phyloP scores from a whole-genome alignment of 1,140 invertebrate genomes.

The Nomia melanderi region DNA sequence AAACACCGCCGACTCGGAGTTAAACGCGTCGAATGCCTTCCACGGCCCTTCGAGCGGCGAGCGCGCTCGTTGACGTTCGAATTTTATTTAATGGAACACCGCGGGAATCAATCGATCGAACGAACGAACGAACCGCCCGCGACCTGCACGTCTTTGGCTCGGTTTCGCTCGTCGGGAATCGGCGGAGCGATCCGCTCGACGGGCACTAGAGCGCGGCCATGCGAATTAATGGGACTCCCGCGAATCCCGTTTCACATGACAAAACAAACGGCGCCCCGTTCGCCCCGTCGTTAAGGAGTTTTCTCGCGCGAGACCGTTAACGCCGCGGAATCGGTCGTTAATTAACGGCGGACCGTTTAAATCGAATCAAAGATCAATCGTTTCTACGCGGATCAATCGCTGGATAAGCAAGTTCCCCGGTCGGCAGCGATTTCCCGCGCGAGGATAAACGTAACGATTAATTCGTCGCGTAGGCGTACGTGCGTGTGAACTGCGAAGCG shows the following conservation, averaged over 20 bases:
- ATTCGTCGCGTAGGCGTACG: too few relatives aligned
- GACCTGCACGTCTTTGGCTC: background rate
- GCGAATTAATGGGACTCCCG: constrained; percentile 30
- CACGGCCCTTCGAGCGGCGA: background rate
- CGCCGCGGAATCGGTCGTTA: constrained; percentile 22
- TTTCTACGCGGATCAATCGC: background rate
- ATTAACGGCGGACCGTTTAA: constrained; percentile 37
- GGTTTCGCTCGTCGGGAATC: background rate
- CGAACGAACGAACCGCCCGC: background rate
- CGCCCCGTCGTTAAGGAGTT: too few relatives aligned
- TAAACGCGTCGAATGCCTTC: background rate
- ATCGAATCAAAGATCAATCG: background rate
- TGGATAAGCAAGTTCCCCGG: too few relatives aligned
- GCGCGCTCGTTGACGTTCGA: background rate
- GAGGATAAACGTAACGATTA: too few relatives aligned
- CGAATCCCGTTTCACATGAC: constrained; percentile 40
- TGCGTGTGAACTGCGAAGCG: too few relatives aligned
- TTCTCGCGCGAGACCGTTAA: constrained; percentile 24
- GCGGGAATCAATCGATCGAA: background rate
- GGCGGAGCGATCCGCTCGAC: too few relatives aligned
- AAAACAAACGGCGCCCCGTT: too few relatives aligned
- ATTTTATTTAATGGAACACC: background rate
- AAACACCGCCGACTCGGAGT: background rate
- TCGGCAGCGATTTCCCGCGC: too few relatives aligned
- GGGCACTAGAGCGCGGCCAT: constrained; percentile 32